A percentile compares a stretch with the other conserved stretches of the same genome.
These are phyloP conservation scores for Phalacrocorax brasilianus DNA, from an alignment of 2,113 vertebrate species.

Conservation along the genomic window DNA sequence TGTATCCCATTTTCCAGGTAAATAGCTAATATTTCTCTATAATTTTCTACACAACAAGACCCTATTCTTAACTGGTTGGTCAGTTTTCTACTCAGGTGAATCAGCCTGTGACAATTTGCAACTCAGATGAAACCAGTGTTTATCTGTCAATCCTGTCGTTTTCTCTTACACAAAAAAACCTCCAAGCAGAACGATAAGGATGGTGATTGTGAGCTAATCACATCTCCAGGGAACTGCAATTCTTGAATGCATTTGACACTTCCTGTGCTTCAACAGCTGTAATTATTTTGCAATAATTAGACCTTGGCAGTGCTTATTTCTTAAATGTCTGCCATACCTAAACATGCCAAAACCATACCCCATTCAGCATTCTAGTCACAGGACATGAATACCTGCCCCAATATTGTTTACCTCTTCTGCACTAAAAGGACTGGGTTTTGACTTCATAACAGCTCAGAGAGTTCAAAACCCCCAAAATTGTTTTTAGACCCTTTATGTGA, in stretches of 20 bases:
- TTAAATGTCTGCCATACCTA: conserved; percentile 3
- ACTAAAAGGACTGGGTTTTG: not conserved
- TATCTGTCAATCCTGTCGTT: not conserved
- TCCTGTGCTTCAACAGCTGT: conserved; percentile 10
- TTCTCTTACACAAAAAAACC: not conserved
- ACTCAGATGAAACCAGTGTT: not conserved
- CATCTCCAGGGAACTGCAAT: not conserved
- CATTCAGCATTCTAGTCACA: not conserved
- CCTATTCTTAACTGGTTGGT: not conserved
- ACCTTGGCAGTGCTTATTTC: not conserved
- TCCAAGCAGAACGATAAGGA: not conserved
- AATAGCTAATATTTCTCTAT: not conserved
- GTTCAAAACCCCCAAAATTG: not conserved
- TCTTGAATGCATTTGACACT: conserved; percentile 4
- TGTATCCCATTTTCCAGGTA: not conserved
- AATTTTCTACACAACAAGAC: not conserved
- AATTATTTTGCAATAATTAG: conserved; percentile 50
- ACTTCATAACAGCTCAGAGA: not conserved
- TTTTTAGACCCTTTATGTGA: not conserved
- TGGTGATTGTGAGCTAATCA: not conserved
- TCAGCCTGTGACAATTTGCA: not conserved
- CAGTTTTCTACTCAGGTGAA: not conserved
- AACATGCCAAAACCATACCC: not conserved
- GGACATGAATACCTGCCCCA: not conserved
- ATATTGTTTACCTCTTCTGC: not conserved